Evolutionary conservation across 2,888 invertebrate genomes (phyloP).

Genomic region (Ectemnius lituratus): DNA sequence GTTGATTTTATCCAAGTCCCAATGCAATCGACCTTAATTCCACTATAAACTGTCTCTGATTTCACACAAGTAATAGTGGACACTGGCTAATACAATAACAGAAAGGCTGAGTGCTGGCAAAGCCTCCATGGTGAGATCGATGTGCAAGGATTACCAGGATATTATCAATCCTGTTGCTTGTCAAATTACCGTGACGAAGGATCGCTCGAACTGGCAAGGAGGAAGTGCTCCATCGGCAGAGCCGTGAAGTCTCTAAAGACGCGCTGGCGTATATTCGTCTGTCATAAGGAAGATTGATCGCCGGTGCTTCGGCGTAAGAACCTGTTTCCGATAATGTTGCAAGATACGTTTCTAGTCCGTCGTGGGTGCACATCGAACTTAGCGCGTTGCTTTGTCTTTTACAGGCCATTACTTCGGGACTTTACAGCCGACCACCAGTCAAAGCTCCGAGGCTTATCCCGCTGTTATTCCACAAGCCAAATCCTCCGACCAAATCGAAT

Average conservation of each 20-base stretch:
- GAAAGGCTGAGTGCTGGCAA: too few species aligned
- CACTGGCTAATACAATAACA: too few species aligned
- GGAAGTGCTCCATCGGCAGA: slow-evolving; percentile 6
- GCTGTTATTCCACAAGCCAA: slow-evolving; percentile 41
- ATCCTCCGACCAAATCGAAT: slow-evolving; percentile 30
- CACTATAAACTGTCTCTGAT: too few species aligned
- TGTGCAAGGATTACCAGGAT: neutral
- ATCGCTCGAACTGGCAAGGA: neutral
- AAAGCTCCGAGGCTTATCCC: slow-evolving; percentile 44
- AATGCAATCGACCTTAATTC: too few species aligned
- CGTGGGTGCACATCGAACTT: slow-evolving; percentile 32
- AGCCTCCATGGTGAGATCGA: too few species aligned
- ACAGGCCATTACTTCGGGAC: slow-evolving; percentile 54
- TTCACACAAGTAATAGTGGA: too few species aligned
- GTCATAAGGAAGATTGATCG: slow-evolving; percentile 46
- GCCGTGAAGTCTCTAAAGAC: slow-evolving; percentile 16
- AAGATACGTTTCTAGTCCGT: slow-evolving; percentile 54
- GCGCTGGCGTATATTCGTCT: slow-evolving; percentile 23
- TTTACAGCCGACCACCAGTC: slow-evolving; percentile 49
- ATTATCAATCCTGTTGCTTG: slow-evolving; percentile 1
- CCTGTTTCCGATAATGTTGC: slow-evolving; percentile 67
- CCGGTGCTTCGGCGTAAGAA: slow-evolving; percentile 49
- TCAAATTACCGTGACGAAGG: slow-evolving; percentile 5
- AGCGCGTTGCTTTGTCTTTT: slow-evolving; percentile 41
- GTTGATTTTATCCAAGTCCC: too few species aligned